A percentile compares a stretch with the other conserved stretches of the same genome.
Evolutionary conservation across 2,113 vertebrate species (phyloP).

Genomic region (Chlorodrepanis virens): DNA sequence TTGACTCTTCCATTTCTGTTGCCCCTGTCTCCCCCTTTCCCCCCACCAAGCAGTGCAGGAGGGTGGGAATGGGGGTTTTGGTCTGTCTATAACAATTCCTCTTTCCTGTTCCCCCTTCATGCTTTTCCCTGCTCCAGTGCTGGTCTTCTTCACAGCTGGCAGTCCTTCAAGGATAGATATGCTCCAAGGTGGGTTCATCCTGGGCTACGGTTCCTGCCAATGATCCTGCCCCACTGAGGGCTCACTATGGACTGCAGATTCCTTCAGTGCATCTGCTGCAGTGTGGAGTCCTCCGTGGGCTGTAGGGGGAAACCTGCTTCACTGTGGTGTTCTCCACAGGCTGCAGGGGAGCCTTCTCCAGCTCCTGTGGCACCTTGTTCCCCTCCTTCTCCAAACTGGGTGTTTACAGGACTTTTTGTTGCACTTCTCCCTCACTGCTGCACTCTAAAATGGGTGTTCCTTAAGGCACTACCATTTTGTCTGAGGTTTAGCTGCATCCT

Average conservation of each 20-base stretch:
- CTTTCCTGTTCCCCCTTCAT: neutral
- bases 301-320: neutral
- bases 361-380: neutral
- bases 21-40: neutral
- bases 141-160: neutral
- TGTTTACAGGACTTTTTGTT: neutral
- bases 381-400: neutral
- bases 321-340: neutral
- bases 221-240: neutral
- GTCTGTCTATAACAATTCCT: neutral
- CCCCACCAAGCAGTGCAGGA: neutral
- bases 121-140: neutral
- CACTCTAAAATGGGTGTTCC: fast-evolving
- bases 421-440: neutral
- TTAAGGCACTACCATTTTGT: neutral
- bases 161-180: neutral
- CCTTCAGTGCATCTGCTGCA: neutral
- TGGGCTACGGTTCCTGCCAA: neutral
- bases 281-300: neutral
- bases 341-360: neutral
- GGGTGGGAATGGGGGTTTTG: fast-evolving
- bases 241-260: neutral
- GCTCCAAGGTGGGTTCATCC: neutral
- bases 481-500: neutral
- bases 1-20: neutral